These are phyloP conservation scores for Drosophila sp. DNA, from an alignment of 1,140 invertebrate genomes.

Conservation along the genomic window DNA sequence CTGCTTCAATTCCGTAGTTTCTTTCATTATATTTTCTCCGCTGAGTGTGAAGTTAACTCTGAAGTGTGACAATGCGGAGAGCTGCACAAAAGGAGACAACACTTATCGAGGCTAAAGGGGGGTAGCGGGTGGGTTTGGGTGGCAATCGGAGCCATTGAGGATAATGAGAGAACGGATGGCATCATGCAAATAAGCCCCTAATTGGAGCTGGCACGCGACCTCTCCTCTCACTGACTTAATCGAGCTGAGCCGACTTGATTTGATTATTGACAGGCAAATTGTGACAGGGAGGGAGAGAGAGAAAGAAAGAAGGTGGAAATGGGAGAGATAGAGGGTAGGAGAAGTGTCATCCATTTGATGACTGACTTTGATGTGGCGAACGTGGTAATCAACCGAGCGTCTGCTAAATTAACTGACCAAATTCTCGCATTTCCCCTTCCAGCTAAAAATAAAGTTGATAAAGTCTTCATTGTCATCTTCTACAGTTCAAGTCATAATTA, in stretches of 20 bases:
- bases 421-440: constrained; percentile 16
- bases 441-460: neutral
- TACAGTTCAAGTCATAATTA: constrained; percentile 21
- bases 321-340: no score
- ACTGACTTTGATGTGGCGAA: constrained; percentile 23
- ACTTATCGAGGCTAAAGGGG: neutral
- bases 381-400: constrained; percentile 40
- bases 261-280: constrained; percentile 57
- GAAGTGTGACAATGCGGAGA: neutral
- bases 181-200: constrained; percentile 76
- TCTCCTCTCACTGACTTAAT: neutral
- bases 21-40: neutral
- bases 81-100: constrained; percentile 8
- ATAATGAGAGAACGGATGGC: constrained; percentile 68
- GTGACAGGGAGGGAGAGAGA: no score
- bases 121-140: neutral
- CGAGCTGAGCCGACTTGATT: constrained; percentile 55
- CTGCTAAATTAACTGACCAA: constrained; percentile 36
- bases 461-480: neutral
- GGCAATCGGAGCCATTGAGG: constrained; percentile 40
- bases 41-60: constrained; percentile 12
- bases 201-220: constrained; percentile 56
- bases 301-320: neutral
- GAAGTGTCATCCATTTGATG: neutral
- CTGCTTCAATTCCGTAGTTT: neutral